These are phyloP conservation scores for Drosophila baimaii DNA, from an alignment of 1,140 invertebrate genomes.

Conservation along the genomic window DNA sequence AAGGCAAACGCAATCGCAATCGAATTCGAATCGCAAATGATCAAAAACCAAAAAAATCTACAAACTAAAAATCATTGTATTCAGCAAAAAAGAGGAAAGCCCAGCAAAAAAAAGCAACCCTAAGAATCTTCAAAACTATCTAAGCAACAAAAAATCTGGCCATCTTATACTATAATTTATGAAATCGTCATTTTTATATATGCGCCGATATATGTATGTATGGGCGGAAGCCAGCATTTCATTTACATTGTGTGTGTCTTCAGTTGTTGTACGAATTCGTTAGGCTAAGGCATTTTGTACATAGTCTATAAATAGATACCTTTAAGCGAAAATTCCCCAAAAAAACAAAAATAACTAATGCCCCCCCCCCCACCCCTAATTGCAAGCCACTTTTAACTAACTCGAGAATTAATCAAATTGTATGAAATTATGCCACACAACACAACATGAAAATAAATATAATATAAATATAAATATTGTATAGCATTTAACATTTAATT, in stretches of 20 bases:
- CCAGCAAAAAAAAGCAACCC: constrained; percentile 52
- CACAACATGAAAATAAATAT: constrained; percentile 60
- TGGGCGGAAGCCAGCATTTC: constrained; percentile 30
- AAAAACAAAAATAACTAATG: constrained; percentile 30
- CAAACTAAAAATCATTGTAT: constrained; percentile 48
- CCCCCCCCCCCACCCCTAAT: constrained; percentile 4
- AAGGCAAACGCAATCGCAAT: constrained; percentile 60
- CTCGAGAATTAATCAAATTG: constrained; percentile 82
- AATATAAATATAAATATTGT: constrained; percentile 66
- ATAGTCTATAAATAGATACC: constrained; percentile 72
- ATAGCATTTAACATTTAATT: constrained; percentile 81
- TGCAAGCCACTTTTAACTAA: constrained; percentile 70
- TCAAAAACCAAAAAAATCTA: constrained; percentile 73
- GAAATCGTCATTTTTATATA: constrained; percentile 40
- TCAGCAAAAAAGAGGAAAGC: constrained; percentile 33
- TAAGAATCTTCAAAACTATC: constrained; percentile 79
- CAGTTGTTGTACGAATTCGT: constrained; percentile 77
- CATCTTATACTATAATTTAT: constrained; percentile 64
- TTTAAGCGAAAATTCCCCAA: constrained; percentile 46
- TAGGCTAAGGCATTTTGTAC: constrained; percentile 74
- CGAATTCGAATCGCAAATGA: constrained; percentile 83
- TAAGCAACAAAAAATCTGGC: constrained; percentile 74
- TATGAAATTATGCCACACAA: constrained; percentile 74
- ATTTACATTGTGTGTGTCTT: constrained; percentile 73
- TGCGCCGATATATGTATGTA: constrained; percentile 21